Evolutionary conservation across 2,797 vertebrate genomes (phyloP), one percentile per base, ranked within the genome.

Genomic region (Pseudomugil tenellus): DNA sequence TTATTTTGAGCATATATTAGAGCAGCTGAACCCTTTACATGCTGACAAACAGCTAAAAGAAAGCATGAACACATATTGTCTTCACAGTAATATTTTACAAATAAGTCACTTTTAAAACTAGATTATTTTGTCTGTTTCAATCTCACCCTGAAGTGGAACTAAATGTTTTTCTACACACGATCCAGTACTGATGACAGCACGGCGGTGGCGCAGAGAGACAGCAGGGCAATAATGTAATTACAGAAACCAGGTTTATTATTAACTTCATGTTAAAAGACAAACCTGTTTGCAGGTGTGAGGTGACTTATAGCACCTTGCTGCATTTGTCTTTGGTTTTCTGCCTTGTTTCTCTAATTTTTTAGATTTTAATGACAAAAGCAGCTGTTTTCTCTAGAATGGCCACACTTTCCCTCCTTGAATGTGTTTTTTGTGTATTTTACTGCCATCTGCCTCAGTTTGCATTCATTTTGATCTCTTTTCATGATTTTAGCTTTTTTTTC

Each of bases 231-330:
- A 29, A 53, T 46, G 29, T 63, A 62, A 67, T 85, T 74, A 63
- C 13, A 29, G 43, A 71, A 54, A 57, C 52, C 48, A 29, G 67
- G 13, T 60, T 82, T 69, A 37, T 74, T 67, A 63, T 81, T 68
- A 63, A 61, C 21, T 9, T 21, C n/a, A 51, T 1, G 13, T 19
- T 51, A 62, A 69, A 75, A 56, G 32, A 31, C 14, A 35, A 79
- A 86, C 78, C 63, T 12, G 60, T 86, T 82, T 75, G 83, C 57
- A 46, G 76, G 63, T 51, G 53, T 60, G 66, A 79, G 35, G 57
- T 31, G 58, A 76, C 65, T 68, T 63, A 32, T 71, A 65, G 52
- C 61, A 55, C 31, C 43, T 35, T 77, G 81, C 74, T 81, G 65
- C 77, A 79, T 77, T 34, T 37, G 25, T 49, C 37, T 64, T 61